Conservation (phyloP, 2,888 invertebrate genomes). For the Caenorhabditis angaria region DNA sequence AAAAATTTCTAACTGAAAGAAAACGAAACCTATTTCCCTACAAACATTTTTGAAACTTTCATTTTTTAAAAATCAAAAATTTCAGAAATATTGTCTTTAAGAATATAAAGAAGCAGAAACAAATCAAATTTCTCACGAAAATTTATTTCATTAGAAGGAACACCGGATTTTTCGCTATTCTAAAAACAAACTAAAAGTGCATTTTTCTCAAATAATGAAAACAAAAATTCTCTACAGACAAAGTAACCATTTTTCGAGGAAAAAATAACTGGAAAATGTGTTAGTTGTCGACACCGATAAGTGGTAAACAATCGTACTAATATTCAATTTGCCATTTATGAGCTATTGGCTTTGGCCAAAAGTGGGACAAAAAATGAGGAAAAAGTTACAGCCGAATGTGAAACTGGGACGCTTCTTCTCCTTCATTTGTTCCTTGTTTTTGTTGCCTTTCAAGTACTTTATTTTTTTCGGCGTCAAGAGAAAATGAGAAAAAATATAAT, state of each 20-base stretch:
- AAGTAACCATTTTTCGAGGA: not conserved
- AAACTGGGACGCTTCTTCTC: too few species aligned
- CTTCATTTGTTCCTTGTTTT: too few species aligned
- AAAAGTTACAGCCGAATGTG: not conserved
- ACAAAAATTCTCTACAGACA: not conserved
- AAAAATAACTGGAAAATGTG: slow-evolving; percentile 17
- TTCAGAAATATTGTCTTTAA: too few species aligned
- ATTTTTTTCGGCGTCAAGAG: not conserved
- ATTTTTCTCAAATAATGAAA: not conserved
- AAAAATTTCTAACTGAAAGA: too few species aligned
- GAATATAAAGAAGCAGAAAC: too few species aligned
- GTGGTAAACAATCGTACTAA: slow-evolving; percentile 47
- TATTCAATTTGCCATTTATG: slow-evolving; percentile 45
- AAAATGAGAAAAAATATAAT: not conserved
- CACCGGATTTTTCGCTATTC: too few species aligned
- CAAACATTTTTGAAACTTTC: too few species aligned
- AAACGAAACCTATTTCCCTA: too few species aligned
- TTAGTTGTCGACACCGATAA: slow-evolving; percentile 23
- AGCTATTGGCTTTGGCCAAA: slow-evolving; percentile 10
- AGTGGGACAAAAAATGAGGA: not conserved
- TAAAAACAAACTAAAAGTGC: too few species aligned
- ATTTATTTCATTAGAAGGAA: too few species aligned
- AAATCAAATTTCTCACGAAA: too few species aligned
- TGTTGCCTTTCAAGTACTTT: not conserved
- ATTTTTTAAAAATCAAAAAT: too few species aligned